Evolutionary conservation across 1,140 invertebrate genomes (phyloP), one percentile per base, ranked within the genome.

Genomic region (Eufriesea mexicana): DNA sequence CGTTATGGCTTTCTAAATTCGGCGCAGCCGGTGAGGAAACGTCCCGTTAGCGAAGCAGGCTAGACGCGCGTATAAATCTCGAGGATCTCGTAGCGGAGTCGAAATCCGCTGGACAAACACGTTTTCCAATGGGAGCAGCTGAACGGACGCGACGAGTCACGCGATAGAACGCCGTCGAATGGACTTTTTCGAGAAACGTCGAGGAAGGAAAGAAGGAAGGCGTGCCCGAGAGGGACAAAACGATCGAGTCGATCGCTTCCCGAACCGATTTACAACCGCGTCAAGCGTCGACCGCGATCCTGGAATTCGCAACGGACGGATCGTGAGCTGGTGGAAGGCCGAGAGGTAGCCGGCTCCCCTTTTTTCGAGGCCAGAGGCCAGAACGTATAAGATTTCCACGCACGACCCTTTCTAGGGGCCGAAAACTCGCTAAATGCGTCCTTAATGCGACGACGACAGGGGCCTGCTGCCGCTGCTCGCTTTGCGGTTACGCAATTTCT

Each of bases 381-480:
- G 66, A 84, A 77, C 85, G 78, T 73, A 85, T 82, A 73, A 62
- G 87, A 92, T 93, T 93, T 92, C 85, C 87, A 93, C 88, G 89
- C 83, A 84, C 86, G 86, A 90, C 83, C 87, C 83, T 90, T 82
- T 86, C 81, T 62, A 72, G 35, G 88, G 81, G 84, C 87, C 83
- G 90, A 90, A 87, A 92, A 90, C 84, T 91, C 86, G 91, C 91
- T 94, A 93, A 94, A 94, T 91, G 93, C 91, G 80, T 91, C 86
- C 86, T 93, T 93, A 92, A 91, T 92, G 88, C 86, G 89, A 78
- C 35, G 35, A 35, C 76, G 77, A 83, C 68, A 75, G 87, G 84
- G 79, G 45, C 42, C 67, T 84, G 64, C 84, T 83, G 86, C 83
- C 85, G 79, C 84, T 42, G 80, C 76, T 35, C 35, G 35, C 35